Conservation (phyloP, 35 echinoderm and acorn worm genomes). For the Apostichopus japonicus region DNA sequence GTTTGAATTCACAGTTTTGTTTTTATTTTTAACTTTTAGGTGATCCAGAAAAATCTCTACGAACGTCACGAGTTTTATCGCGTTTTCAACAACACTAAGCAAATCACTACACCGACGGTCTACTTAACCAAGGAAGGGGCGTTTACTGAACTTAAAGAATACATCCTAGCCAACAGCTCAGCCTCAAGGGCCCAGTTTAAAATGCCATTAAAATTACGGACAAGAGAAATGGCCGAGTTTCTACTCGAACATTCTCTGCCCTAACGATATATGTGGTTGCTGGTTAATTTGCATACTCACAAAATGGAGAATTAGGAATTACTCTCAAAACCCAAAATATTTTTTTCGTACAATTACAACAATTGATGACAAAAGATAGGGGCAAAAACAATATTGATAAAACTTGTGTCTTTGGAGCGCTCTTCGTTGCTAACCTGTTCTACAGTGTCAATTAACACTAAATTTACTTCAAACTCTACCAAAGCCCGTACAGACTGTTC, state of each 20-base stretch:
- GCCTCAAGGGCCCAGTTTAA: conserved; percentile 2
- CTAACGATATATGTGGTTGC: no score
- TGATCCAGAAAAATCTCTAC: not conserved
- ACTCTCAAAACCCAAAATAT: no score
- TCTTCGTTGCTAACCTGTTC: no score
- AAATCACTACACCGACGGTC: not conserved
- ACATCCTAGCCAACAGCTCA: not conserved
- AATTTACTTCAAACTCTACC: no score
- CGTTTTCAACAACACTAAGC: not conserved
- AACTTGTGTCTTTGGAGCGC: no score
- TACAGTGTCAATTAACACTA: no score
- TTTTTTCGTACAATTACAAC: no score
- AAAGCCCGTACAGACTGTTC: no score
- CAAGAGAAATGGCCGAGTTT: not conserved
- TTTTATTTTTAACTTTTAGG: not conserved
- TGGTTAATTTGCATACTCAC: no score
- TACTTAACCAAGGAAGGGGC: not conserved
- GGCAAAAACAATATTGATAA: no score
- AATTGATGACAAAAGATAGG: no score
- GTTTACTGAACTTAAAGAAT: not conserved
- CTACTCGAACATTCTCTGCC: not conserved
- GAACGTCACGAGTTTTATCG: conserved; percentile 10
- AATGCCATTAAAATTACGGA: conserved; percentile 18
- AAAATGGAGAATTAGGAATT: no score
- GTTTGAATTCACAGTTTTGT: not conserved